Base-by-base conservation (phyloP, 2,113 vertebrate genomes). In the Syrrhaptes paradoxus region DNA sequence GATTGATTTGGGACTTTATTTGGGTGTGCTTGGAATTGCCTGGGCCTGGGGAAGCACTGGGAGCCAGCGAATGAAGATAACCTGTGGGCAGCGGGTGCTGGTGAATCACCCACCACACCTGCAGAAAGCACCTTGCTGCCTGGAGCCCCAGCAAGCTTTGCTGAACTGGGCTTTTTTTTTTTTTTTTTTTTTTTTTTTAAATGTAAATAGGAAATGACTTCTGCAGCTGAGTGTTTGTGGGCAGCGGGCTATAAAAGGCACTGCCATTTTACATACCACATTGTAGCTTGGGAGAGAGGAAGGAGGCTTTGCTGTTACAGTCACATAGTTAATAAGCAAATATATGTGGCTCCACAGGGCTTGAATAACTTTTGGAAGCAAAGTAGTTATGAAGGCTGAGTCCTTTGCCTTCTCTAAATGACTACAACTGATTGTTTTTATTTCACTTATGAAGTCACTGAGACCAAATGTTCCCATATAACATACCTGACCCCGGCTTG, bases 261-360 rank as follows among this genome's bases (percentile, higher is more conserved):
- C 58, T 85, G 88, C 84, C 91, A 32, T 90, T 90, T 79, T 58
- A 80, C 83, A 63, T 58, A 38, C 58, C 79, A 4, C 78, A 19
- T 17, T 32, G 15, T 4, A 68, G 85, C 71, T 36, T 17, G 32
- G 43, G 74, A 82, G 88, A 80, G 90, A 70, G 45, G 82, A 63
- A 65, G 78, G 66, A 76, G 92, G 75, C 86, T 83, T 46, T 67
- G 85, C 91, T 80, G 8, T 45, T 70, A 10, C 82, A 18, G 82
- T 67, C 87, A 8, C 88, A 31, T 94, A 32, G 31, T 96, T 96
- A 96, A 77, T 67, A 94, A 74, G 61, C 93, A 94, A 97, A 96
- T 95, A 17, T 81, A 74, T 93, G 96, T 94, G 96, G 93, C 95
- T 94, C 96, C 93, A 63, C 1, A 12, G 92, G 82, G 82, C 72